Base-by-base conservation (phyloP, 2,113 vertebrate species). In the Phasianus colchicus region DNA sequence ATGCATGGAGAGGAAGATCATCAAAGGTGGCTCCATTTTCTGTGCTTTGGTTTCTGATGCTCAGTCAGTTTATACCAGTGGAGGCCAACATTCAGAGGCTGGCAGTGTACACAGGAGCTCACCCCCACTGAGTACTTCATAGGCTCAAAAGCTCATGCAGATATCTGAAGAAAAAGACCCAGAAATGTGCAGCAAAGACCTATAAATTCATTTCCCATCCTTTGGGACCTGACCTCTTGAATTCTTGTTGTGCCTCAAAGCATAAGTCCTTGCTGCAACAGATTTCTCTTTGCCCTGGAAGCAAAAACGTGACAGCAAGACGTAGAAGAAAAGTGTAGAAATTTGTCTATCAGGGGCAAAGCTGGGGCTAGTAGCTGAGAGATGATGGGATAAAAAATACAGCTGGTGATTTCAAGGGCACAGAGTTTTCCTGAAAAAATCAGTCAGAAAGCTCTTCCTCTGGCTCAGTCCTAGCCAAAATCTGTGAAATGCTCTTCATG, bases 11-110 rank as follows among this genome's bases (percentile, higher is more conserved):
- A 14, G 61, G 54, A 90, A 88, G 63, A 91, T 75, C 80, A 72
- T 86, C 70, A 82, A 88, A 48, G 63, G 74, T 81, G 43, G 42
- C 45, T 91, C 74, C 40, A 48, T 84, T 81, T 91, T 90, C 79
- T 57, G 32, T 70, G 36, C 34, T 84, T 89, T 67, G 24, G 0
- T 63, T 64, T 87, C 78, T 95, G 66, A 29, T 86, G 36, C 25
- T 93, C 43, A 65, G 42, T 2, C 16, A 74, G 11, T 22, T 74
- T 86, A 43, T 27, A 43, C 42, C 1, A 2, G 61, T 45, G 20
- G 10, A 82, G 22, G 13, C 42, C 40, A 92, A 78, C 88, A 86
- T 74, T 55, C 64, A 71, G 65, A 84, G 45, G 16, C 30, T 74
- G 47, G 66, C 27, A 82, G 52, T 30, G 13, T 11, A 78, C 5